Evolutionary conservation across 2,113 vertebrate species (phyloP), one percentile per base, ranked within the genome.

Genomic region (Gracilinanus agilis): DNA sequence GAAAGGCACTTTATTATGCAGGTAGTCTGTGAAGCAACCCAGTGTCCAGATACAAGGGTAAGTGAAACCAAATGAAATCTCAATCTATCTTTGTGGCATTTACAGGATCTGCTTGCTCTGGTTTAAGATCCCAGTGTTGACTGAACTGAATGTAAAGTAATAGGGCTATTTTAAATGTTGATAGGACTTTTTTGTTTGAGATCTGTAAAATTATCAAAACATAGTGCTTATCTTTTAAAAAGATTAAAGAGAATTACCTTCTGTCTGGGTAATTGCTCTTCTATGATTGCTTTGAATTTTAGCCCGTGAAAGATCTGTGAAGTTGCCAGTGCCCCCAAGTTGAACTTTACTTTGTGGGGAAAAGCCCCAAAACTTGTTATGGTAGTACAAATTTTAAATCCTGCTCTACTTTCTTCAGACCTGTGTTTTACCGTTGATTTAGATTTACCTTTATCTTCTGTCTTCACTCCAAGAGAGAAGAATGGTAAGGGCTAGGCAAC

Each of bases 1-100:
- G 99, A 99, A 98, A 98, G 99, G 98, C 99, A 99, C 98, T 99
- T 99, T 99, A 99, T 99, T 98, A 99, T 99, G 99, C 99, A 99
- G 98, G 99, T 99, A 93, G 99, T 99, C 55, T 99, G 99, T 98
- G 99, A 99, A 98, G 99, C 99, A 24, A 99, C 99, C 0, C 99
- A 99, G 98, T 99, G 99, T 98, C 99, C 99, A 0, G 99, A 99
- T 97, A 99, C 99, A 44, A 99, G 99, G 98, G 99, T 99, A 98
- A 99, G 99, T 98, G 44, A 95, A 23, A 3, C 54, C 58, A 3
- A 34, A 1, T 55, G 83, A 90, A 93, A 93, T 44, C 54, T 34
- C 27, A 2, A 3, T 21, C 4, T 90, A 1, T 44, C n/a, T 92
- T 75, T 61, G 19, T 13, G 0, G 53, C 23, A 90, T 93, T 56